phyloP scores from a whole-genome alignment of 2,888 invertebrate genomes.

The Archaeoteleia sp. region DNA sequence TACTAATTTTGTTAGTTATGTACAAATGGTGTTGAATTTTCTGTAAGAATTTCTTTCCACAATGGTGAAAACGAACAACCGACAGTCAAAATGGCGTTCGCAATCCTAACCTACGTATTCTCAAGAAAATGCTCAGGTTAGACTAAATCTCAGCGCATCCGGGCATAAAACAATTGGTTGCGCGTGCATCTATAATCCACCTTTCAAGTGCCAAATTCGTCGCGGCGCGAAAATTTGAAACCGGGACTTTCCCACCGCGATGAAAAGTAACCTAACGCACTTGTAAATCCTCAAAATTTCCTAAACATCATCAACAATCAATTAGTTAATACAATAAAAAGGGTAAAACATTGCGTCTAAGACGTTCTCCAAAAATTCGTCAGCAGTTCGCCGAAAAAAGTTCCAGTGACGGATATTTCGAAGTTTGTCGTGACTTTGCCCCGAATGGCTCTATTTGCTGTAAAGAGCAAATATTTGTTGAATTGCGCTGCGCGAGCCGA shows the following conservation, averaged over 20 bases:
- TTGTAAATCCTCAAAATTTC: constrained; percentile 1
- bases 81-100: background rate
- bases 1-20: no score
- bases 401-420: no score
- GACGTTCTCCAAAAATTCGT: background rate
- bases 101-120: background rate
- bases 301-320: constrained; percentile 2
- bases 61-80: background rate
- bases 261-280: background rate
- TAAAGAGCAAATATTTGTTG: no score
- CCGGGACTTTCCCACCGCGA: no score
- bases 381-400: no score
- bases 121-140: background rate
- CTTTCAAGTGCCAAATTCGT: no score
- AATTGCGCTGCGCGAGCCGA: constrained; percentile 85
- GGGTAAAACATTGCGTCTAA: background rate
- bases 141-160: constrained; percentile 12
- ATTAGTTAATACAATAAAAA: background rate
- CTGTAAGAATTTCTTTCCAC: constrained; percentile 13
- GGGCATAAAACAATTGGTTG: background rate
- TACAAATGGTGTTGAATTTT: constrained; percentile 12
- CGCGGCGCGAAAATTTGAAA: no score
- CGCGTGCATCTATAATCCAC: no score
- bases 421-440: background rate
- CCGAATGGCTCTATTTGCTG: no score